Conservation (phyloP, 1,140 invertebrate species). For the Pomacea maculata region DNA sequence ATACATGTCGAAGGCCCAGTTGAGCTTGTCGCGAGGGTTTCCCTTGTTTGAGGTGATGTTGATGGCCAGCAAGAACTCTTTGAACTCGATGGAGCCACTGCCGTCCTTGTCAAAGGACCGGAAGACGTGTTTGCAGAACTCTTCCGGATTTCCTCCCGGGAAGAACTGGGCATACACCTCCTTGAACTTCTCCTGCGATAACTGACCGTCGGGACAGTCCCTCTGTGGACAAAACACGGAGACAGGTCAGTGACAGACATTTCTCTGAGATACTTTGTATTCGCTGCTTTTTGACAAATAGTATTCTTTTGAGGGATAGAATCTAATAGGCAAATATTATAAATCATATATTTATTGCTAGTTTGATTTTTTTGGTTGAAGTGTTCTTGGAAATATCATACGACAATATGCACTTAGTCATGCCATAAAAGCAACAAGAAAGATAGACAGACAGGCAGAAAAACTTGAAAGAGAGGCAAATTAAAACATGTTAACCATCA, state of each 20-base stretch:
- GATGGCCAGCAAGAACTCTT: slow-evolving; percentile 77
- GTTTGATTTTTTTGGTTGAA: no score
- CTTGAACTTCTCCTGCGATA: slow-evolving; percentile 98
- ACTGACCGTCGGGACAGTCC: slow-evolving; percentile 98
- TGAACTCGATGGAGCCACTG: slow-evolving; percentile 75
- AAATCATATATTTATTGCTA: no score
- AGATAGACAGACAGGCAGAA: neutral
- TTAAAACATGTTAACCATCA: no score
- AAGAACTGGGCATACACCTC: slow-evolving; percentile 97
- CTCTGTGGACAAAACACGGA: slow-evolving; percentile 79
- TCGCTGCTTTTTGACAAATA: no score
- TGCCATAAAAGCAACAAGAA: neutral
- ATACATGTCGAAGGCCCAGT: slow-evolving; percentile 98
- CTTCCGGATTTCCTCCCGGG: slow-evolving; percentile 96
- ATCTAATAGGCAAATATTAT: no score
- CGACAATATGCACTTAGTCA: no score
- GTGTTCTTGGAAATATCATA: no score
- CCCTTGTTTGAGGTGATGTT: slow-evolving; percentile 95
- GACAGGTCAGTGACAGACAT: neutral
- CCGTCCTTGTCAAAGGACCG: slow-evolving; percentile 99
- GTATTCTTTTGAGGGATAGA: no score
- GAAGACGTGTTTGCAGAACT: slow-evolving; percentile 99
- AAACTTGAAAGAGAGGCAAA: neutral
- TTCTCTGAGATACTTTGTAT: neutral
- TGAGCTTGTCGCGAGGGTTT: slow-evolving; percentile 97